Evolutionary conservation across 2,113 vertebrate genomes (phyloP).

Genomic region (Euleptes europaea): DNA sequence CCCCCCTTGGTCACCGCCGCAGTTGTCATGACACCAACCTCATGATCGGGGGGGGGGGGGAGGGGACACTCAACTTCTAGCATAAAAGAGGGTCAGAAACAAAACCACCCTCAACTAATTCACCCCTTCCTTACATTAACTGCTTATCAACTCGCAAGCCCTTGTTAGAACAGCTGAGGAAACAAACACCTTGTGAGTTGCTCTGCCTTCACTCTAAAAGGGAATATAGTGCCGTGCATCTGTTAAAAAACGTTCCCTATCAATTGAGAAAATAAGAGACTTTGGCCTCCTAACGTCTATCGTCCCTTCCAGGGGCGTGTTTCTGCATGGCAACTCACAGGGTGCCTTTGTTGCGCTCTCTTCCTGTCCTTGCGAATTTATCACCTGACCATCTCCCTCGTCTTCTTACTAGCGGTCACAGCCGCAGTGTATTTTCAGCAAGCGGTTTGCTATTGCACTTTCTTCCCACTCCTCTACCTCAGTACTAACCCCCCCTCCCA

Average conservation of each 20-base stretch:
- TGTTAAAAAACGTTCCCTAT: background rate
- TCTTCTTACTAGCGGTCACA: background rate
- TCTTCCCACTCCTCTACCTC: accelerated
- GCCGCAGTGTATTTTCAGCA: background rate
- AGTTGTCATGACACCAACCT: accelerated
- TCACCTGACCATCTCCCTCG: background rate
- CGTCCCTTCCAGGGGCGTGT: too few relatives aligned
- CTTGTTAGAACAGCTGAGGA: background rate
- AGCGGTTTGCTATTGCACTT: background rate
- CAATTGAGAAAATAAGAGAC: background rate
- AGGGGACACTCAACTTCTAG: accelerated
- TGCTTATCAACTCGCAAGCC: background rate
- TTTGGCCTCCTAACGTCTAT: background rate
- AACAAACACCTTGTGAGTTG: background rate
- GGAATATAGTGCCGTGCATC: background rate
- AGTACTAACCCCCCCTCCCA: too few relatives aligned
- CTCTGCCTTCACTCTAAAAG: too few relatives aligned
- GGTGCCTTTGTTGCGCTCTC: too few relatives aligned
- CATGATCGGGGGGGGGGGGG: accelerated
- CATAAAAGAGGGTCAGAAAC: background rate
- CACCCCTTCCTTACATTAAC: background rate
- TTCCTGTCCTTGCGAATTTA: background rate
- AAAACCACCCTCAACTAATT: background rate
- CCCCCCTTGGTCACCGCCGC: too few relatives aligned
- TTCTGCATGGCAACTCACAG: too few relatives aligned